Conservation (phyloP, 2,113 vertebrate genomes). For the Toxotes jaculatrix region DNA sequence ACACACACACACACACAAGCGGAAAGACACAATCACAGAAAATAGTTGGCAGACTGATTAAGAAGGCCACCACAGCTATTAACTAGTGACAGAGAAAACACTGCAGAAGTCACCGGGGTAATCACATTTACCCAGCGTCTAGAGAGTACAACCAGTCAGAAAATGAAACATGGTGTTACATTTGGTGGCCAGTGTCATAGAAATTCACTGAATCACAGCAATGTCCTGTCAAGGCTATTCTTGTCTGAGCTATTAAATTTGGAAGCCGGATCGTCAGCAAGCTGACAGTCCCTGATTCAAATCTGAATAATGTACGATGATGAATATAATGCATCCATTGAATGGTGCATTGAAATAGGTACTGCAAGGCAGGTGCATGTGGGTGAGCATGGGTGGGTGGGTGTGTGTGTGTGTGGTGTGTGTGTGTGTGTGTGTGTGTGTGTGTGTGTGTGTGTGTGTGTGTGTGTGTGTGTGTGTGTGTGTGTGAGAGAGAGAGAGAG, state of each 20-base stretch:
- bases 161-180: conserved; percentile 47
- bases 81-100: conserved; percentile 48
- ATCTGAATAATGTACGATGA: conserved; percentile 81
- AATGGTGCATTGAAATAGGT: conserved; percentile 73
- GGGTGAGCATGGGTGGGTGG: conserved; percentile 8
- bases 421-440: too few relatives aligned
- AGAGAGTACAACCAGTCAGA: conserved; percentile 33
- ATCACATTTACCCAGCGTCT: conserved; percentile 45
- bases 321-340: conserved; percentile 70
- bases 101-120: conserved; percentile 40
- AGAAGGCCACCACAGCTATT: conserved; percentile 46
- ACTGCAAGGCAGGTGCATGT: conserved; percentile 61
- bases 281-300: conserved; percentile 79
- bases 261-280: conserved; percentile 63
- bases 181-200: conserved; percentile 37
- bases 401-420: too few relatives aligned
- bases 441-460: too few relatives aligned
- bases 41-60: conserved; percentile 58
- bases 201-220: conserved; percentile 70
- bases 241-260: conserved; percentile 74
- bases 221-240: conserved; percentile 77
- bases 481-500: too few relatives aligned
- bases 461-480: too few relatives aligned
- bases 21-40: conserved; percentile 34
- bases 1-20: neutral